Evolutionary conservation across 2,888 invertebrate genomes (phyloP).

Genomic region (Eupsilia transversa): DNA sequence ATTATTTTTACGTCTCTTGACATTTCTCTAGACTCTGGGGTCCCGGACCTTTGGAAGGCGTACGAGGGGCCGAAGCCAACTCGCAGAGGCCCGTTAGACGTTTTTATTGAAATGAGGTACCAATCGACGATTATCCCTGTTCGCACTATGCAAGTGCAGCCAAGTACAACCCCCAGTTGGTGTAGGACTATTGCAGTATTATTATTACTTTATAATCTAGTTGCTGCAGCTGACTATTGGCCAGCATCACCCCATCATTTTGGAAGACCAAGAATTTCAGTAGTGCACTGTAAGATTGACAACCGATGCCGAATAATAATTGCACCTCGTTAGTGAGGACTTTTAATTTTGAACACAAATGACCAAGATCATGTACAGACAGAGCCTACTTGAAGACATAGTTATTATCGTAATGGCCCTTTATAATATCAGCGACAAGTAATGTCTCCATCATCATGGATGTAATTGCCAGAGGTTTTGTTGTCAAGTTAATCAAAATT

Average conservation of each 20-base stretch:
- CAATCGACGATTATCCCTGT: no score
- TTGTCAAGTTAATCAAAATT: conserved; percentile 87
- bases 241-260: not conserved
- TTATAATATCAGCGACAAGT: conserved; percentile 71
- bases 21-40: no score
- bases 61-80: not conserved
- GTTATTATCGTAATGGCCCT: conserved; percentile 54
- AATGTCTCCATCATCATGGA: conserved; percentile 82
- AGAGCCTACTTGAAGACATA: conserved; percentile 45
- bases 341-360: not conserved
- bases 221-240: not conserved
- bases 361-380: conserved; percentile 12
- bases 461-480: conserved; percentile 75
- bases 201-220: conserved; percentile 12
- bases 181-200: no score
- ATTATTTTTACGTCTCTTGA: no score
- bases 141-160: no score
- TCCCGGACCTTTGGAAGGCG: no score
- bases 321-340: not conserved
- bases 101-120: no score
- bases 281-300: not conserved
- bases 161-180: no score
- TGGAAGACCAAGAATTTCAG: not conserved
- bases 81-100: not conserved
- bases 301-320: not conserved